Evolutionary conservation across 2,888 invertebrate genomes (phyloP), one percentile per base, ranked within the genome.

Genomic region (Scaptomyza tumidula): DNA sequence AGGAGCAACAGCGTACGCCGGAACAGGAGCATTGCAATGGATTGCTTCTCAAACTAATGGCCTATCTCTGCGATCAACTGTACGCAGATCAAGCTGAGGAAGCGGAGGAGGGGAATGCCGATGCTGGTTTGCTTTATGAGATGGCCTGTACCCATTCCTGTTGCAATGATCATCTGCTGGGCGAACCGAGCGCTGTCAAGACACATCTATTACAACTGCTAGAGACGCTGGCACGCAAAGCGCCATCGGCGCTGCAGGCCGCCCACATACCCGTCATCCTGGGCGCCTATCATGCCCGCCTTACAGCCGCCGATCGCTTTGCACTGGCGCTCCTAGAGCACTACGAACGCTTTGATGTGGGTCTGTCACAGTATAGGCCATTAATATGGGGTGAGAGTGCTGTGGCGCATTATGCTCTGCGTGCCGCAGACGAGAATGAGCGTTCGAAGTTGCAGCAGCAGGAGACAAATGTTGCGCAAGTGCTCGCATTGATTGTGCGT

Each of bases 321-420:
- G 93, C 97, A 50, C 92, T 96, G 65, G 93, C 94, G 53, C 93
- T 97, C 71, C 90, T 97, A 59, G 93, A 94, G 75, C 93, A 94
- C 69, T 96, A 96, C 92, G 96, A 97, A 92, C 92, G 92, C 66
- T 94, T 94, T 86, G 95, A 94, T 55, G 93, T 95, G 64, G 94
- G 94, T 19, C 93, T 96, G 11, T 93, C 93, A 53, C 93, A 95
- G 80, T 96, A 94, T 90, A 95, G 96, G 71, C 98, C 98, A 0
- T 96, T 96, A 84, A 92, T 98, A 0, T 98, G 97, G 96, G 97
- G 97, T 0, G 95, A 95, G 89, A 94, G 96, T 3, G 97, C 97
- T 0, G 95, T 96, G 0, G 94, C 94, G 54, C 95, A 96, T 90
- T 97, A 97, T 89, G 95, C 96, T 1, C 93, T 96, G 0, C 87